phyloP scores from a whole-genome alignment of 2,888 invertebrate species.

The Adineta ricciae region DNA sequence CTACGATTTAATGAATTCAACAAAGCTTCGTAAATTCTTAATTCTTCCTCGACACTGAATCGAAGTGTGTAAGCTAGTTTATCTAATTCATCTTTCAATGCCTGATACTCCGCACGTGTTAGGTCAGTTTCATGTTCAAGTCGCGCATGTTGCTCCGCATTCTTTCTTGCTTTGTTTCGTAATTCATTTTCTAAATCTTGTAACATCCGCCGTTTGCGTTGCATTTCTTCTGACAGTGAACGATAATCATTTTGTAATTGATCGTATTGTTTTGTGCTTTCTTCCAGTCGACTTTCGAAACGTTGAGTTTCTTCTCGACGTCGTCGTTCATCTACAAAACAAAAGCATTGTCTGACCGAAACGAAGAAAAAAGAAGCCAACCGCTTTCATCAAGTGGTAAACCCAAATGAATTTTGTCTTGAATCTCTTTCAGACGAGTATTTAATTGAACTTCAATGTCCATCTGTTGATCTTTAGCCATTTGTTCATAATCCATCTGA shows the following conservation, averaged over 20 bases:
- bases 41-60: slow-evolving; percentile 19
- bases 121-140: background rate
- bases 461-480: slow-evolving; percentile 4
- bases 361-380: background rate
- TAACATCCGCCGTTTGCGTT: background rate
- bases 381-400: background rate
- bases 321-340: background rate
- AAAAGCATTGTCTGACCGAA: background rate
- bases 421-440: background rate
- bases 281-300: background rate
- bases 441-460: background rate
- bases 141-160: background rate
- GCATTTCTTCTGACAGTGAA: background rate
- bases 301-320: background rate
- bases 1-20: slow-evolving; percentile 1
- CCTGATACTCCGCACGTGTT: background rate
- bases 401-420: background rate
- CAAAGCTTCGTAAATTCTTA: slow-evolving; percentile 6
- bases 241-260: slow-evolving; percentile 10
- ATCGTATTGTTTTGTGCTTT: background rate
- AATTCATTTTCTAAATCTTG: background rate
- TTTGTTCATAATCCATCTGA: slow-evolving; percentile 14
- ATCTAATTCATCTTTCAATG: slow-evolving; percentile 18
- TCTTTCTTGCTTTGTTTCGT: background rate
- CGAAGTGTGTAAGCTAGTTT: slow-evolving; percentile 6